phyloP scores from a whole-genome alignment of 2,113 vertebrate species.

The Megatriorchis doriae region DNA sequence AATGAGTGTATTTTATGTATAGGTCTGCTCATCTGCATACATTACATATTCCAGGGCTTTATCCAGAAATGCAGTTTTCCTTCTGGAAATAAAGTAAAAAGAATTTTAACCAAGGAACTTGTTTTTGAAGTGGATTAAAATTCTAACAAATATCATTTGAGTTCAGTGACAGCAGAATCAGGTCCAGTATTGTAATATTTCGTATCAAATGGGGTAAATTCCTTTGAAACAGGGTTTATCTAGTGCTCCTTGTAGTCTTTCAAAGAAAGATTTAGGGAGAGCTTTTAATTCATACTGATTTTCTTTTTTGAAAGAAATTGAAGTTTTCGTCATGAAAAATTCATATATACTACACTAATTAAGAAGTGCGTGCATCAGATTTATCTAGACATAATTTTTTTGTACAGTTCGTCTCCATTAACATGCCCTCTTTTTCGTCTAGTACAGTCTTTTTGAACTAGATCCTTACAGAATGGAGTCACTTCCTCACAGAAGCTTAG shows the following conservation, averaged over 20 bases:
- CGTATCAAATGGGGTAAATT: neutral
- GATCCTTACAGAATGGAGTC: neutral
- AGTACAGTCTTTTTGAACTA: neutral
- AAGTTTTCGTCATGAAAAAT: slow-evolving; percentile 7
- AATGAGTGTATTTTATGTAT: neutral
- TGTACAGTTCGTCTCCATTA: neutral
- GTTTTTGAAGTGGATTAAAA: neutral
- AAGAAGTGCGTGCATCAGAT: neutral
- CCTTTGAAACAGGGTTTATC: neutral
- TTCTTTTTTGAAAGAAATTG: neutral
- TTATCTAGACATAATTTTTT: neutral
- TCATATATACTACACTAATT: neutral
- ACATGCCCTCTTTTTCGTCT: neutral
- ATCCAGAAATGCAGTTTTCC: neutral
- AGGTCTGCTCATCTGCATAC: neutral
- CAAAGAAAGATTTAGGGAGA: neutral
- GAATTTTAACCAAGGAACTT: neutral
- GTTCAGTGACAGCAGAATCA: neutral
- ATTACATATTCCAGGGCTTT: neutral
- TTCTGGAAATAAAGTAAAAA: neutral
- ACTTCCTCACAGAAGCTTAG: neutral
- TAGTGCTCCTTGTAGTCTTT: neutral
- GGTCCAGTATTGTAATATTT: neutral
- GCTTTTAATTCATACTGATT: neutral
- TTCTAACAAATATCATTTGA: neutral